phyloP scores from a whole-genome alignment of 1,140 invertebrate species.

The Temnothorax curvispinosus region DNA sequence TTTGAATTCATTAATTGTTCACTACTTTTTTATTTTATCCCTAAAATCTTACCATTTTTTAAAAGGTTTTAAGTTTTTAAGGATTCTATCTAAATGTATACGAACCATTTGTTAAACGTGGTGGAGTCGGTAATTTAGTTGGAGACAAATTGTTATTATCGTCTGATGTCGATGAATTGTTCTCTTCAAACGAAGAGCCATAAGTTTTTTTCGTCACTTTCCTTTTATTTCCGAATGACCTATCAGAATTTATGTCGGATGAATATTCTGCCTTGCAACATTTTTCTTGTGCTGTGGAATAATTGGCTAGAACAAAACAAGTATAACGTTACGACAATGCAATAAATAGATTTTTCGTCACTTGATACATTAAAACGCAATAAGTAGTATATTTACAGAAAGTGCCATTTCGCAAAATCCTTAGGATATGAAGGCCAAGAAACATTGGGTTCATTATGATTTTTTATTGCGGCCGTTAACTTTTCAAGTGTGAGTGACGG shows the following conservation, averaged over 20 bases:
- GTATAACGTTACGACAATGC: background rate
- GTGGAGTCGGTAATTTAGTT: background rate
- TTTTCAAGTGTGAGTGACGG: background rate
- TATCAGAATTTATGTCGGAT: background rate
- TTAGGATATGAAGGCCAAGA: background rate
- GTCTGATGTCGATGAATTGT: background rate
- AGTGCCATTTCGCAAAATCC: background rate
- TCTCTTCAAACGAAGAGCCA: background rate
- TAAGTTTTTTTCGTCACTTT: background rate
- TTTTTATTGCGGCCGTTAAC: background rate
- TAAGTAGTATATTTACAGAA: background rate
- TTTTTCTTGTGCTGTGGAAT: background rate
- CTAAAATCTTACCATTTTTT: background rate
- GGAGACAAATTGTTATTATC: background rate
- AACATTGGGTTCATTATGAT: background rate
- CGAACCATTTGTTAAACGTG: slow-evolving; percentile 3
- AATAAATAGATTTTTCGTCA: background rate
- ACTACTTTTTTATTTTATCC: background rate
- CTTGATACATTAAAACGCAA: background rate
- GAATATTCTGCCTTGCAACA: background rate
- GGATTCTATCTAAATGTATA: background rate
- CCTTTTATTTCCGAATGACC: background rate
- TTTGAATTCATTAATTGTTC: background rate
- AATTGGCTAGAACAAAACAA: background rate
- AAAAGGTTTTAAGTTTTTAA: no score